Conservation (phyloP, 2,797 vertebrate genomes). For the Pitangus sulphuratus region DNA sequence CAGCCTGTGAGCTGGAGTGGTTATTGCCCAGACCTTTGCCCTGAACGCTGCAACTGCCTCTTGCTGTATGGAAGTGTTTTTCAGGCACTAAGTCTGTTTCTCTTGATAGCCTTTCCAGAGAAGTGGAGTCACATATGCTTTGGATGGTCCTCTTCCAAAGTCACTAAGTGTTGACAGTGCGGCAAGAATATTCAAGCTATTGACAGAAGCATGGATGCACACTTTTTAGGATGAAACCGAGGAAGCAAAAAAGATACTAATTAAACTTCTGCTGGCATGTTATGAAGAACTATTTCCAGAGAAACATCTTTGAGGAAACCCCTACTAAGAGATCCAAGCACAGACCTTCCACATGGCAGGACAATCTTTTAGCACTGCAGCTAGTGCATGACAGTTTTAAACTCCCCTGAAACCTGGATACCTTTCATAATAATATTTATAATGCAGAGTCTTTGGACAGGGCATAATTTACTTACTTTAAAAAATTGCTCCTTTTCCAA, state of each 20-base stretch:
- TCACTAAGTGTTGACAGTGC: rapidly evolving
- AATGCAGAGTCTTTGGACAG: neutral
- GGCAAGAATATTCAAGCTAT: neutral
- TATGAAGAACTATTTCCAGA: neutral
- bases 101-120: neutral
- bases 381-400: neutral
- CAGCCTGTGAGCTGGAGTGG: neutral
- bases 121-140: neutral
- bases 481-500: neutral
- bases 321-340: neutral
- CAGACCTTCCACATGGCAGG: neutral
- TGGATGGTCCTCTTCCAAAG: neutral
- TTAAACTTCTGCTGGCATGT: neutral
- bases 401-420: neutral
- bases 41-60: neutral
- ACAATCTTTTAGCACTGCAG: neutral
- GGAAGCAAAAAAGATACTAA: neutral
- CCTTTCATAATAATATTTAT: neutral
- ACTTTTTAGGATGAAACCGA: neutral
- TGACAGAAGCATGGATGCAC: neutral
- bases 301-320: neutral
- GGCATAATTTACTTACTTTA: neutral
- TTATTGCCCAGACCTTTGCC: neutral
- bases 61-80: neutral
- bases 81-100: neutral